These are phyloP conservation scores for Callitettix versicolor DNA, from an alignment of 1,140 invertebrate genomes.

Conservation along the genomic window DNA sequence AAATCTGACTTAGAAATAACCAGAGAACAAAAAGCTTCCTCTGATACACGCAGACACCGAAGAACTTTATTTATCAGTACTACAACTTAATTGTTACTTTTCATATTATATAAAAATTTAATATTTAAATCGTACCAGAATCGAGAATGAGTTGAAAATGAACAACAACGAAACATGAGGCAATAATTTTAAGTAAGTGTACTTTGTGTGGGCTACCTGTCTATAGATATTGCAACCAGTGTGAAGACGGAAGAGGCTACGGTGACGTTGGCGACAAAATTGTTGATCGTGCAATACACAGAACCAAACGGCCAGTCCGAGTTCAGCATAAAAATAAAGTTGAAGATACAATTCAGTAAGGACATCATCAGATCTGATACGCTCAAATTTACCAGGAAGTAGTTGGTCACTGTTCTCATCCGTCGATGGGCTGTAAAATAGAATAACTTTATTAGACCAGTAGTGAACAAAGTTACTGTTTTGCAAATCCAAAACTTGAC, in stretches of 20 bases:
- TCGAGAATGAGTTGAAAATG: no score
- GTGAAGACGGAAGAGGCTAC: constrained; percentile 86
- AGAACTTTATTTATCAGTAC: no score
- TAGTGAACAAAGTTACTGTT: no score
- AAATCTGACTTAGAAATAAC: no score
- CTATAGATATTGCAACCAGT: constrained; percentile 69
- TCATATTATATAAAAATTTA: no score
- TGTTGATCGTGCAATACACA: constrained; percentile 74
- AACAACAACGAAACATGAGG: not conserved
- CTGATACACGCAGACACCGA: no score
- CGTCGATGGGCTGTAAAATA: constrained; percentile 47
- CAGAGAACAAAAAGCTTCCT: no score
- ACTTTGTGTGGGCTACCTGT: constrained; percentile 48
- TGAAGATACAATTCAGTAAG: constrained; percentile 84
- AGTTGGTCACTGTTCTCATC: constrained; percentile 93
- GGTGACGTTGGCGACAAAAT: constrained; percentile 80
- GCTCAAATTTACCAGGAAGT: no score
- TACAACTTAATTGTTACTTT: no score
- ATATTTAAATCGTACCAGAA: no score
- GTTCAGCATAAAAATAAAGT: constrained; percentile 79
- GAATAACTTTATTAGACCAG: no score
- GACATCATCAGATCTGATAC: constrained; percentile 85
- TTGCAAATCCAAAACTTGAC: no score
- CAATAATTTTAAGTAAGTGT: not conserved
- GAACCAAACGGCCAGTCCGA: constrained; percentile 79